Evolutionary conservation across 2,113 vertebrate species (phyloP).

Genomic region (Butorides virescens): DNA sequence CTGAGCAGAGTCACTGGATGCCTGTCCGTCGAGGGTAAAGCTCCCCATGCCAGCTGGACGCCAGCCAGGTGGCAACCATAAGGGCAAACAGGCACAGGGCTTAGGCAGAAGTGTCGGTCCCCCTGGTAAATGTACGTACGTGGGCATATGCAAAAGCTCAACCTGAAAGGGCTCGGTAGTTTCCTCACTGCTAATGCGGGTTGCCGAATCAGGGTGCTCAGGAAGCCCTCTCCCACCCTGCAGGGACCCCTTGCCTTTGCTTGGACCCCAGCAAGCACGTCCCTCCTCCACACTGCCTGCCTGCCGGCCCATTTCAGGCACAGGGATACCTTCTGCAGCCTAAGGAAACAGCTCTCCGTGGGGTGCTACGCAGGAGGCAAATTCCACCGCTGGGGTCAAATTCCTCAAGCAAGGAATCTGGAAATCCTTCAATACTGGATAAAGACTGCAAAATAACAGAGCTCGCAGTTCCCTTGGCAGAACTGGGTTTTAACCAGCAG

Average conservation of each 20-base stretch:
- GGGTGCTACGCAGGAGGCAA: background rate
- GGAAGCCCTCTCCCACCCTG: background rate
- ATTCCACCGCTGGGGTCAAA: slow-evolving; percentile 41
- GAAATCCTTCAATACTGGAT: background rate
- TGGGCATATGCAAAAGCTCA: background rate
- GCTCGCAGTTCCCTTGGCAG: background rate
- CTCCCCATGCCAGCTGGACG: background rate
- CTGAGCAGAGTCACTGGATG: background rate
- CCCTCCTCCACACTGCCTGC: background rate
- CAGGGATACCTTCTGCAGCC: background rate
- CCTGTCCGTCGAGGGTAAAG: background rate
- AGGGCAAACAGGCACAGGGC: background rate
- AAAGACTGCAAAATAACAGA: background rate
- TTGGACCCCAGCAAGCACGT: background rate
- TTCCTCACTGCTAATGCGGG: background rate
- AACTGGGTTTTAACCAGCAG: background rate
- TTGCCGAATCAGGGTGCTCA: background rate
- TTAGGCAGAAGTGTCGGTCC: background rate
- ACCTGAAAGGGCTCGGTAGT: accelerated
- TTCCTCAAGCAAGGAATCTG: slow-evolving; percentile 6
- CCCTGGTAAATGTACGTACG: background rate
- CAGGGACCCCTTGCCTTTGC: background rate
- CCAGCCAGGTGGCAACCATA: background rate
- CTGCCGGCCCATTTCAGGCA: background rate
- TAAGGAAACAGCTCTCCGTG: background rate